Evolutionary conservation across 2,888 invertebrate species (phyloP).

Genomic region (Agrotis puta): DNA sequence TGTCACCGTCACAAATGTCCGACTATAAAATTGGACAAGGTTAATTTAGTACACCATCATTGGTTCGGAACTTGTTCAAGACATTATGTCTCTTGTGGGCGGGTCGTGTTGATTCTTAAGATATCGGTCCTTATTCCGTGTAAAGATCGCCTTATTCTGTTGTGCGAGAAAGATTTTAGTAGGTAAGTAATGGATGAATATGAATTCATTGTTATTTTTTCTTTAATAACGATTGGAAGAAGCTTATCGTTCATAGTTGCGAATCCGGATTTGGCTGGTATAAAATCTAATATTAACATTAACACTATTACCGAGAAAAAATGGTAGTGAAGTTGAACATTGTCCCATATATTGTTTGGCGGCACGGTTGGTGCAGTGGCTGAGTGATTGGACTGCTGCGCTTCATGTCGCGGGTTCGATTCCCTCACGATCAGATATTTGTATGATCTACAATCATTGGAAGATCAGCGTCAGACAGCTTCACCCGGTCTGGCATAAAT

Average conservation of each 20-base stretch:
- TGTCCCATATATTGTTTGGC: too few relatives aligned
- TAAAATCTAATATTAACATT: background rate
- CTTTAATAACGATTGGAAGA: background rate
- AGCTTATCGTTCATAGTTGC: background rate
- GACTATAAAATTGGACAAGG: constrained; percentile 81
- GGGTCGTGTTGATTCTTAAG: constrained; percentile 82
- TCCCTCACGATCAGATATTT: too few relatives aligned
- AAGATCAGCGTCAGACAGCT: too few relatives aligned
- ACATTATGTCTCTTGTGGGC: constrained; percentile 81
- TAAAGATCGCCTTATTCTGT: constrained; percentile 68
- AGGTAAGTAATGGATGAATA: constrained; percentile 2
- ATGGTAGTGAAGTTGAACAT: too few relatives aligned
- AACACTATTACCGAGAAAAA: background rate
- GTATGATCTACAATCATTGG: too few relatives aligned
- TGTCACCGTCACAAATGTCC: constrained; percentile 83
- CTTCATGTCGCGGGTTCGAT: too few relatives aligned
- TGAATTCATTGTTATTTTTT: constrained; percentile 10
- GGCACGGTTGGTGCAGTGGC: too few relatives aligned
- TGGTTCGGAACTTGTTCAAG: constrained; percentile 77
- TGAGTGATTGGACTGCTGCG: too few relatives aligned
- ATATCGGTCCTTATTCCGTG: constrained; percentile 73
- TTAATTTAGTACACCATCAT: constrained; percentile 84
- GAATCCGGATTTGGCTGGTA: background rate
- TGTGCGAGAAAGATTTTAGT: constrained; percentile 7
- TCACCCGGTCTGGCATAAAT: too few relatives aligned